A percentile compares a stretch with the other conserved stretches of the same genome.
phyloP scores from a whole-genome alignment of 2,113 vertebrate genomes.

The Percina caprodes region DNA sequence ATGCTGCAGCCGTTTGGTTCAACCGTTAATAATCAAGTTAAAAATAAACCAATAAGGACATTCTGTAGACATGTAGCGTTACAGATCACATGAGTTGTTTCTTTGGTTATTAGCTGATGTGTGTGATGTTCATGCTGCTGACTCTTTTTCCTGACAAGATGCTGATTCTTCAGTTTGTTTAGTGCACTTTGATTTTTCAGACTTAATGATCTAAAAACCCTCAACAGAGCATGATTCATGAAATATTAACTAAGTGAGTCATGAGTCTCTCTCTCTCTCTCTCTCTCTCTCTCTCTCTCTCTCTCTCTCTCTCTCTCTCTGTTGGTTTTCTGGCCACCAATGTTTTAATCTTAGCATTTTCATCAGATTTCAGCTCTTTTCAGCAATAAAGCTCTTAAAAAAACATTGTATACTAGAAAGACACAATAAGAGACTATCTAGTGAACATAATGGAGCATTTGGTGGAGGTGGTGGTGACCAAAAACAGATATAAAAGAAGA shows the following conservation, averaged over 20 bases:
- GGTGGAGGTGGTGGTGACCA: neutral
- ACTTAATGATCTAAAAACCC: conserved; percentile 29
- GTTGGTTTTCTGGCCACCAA: neutral
- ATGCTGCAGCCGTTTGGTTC: neutral
- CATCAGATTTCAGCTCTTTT: neutral
- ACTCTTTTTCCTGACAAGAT: conserved; percentile 7
- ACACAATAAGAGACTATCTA: neutral
- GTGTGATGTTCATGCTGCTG: conserved; percentile 47
- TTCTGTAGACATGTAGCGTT: neutral
- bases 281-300: no score
- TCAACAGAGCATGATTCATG: conserved; percentile 12
- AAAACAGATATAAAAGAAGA: neutral
- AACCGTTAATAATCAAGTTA: conserved; percentile 32
- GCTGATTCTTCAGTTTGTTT: conserved; percentile 27
- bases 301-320: neutral
- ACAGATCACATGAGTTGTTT: neutral
- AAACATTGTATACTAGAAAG: neutral
- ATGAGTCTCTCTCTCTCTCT: neutral
- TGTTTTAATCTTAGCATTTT: neutral
- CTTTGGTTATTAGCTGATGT: conserved; percentile 27
- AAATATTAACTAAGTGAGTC: conserved; percentile 45
- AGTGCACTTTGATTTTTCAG: conserved; percentile 42
- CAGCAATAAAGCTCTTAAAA: neutral
- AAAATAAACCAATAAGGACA: conserved; percentile 1
- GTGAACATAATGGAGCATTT: neutral